phyloP scores from a whole-genome alignment of 2,888 invertebrate genomes.

The Drosophila falleni region DNA sequence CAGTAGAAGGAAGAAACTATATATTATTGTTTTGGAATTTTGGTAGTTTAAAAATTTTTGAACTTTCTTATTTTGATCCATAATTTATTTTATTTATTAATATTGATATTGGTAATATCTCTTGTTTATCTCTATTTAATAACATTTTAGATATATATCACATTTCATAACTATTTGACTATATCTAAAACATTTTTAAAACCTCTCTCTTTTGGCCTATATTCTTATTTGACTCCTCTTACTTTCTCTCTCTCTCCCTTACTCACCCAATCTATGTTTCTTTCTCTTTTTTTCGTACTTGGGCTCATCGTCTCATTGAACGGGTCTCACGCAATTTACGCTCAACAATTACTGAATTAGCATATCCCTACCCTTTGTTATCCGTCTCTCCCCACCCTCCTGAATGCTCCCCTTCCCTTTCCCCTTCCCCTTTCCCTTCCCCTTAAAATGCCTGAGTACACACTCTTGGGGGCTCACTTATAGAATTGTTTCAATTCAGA shows the following conservation, averaged over 20 bases:
- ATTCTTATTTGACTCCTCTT: too few relatives aligned
- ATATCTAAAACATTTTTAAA: background rate
- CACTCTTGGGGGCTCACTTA: slow-evolving; percentile 17
- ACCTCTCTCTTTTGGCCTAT: background rate
- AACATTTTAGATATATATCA: background rate
- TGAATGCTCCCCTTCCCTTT: background rate
- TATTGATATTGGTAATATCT: background rate
- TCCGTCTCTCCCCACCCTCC: background rate
- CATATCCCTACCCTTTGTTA: slow-evolving; percentile 27
- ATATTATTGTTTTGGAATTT: too few relatives aligned
- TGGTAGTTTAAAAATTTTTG: too few relatives aligned
- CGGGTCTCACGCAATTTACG: slow-evolving; percentile 69
- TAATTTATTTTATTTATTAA: background rate
- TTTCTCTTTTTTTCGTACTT: background rate
- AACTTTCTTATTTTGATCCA: too few relatives aligned
- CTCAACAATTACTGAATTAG: slow-evolving; percentile 66
- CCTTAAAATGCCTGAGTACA: background rate
- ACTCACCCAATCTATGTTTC: too few relatives aligned
- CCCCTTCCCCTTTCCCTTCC: too few relatives aligned
- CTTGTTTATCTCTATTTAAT: background rate
- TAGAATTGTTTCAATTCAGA: slow-evolving; percentile 38
- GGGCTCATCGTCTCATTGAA: slow-evolving; percentile 50
- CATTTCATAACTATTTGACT: background rate
- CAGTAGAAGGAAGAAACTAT: too few relatives aligned
- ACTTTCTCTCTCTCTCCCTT: background rate